These are phyloP conservation scores for Sarcoramphus papa DNA, from an alignment of 2,797 vertebrate species.

Conservation along the genomic window DNA sequence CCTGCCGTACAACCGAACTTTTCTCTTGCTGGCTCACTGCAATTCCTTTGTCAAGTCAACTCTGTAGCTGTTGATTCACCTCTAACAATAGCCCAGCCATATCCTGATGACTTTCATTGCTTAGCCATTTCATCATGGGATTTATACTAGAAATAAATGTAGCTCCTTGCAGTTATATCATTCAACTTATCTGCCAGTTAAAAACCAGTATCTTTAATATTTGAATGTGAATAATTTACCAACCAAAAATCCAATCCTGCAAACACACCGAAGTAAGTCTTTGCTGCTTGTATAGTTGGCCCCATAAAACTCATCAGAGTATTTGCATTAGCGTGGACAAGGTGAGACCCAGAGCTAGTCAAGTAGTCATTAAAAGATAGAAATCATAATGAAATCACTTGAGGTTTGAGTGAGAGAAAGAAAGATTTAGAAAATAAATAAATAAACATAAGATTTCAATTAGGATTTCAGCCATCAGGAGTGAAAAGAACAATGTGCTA, in stretches of 20 bases:
- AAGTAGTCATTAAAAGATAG: slow-evolving; percentile 30
- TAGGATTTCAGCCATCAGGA: slow-evolving; percentile 26
- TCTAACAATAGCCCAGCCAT: not conserved
- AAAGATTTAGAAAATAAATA: slow-evolving; percentile 45
- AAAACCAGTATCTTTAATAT: not conserved
- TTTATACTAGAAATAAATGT: not conserved
- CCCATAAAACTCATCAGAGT: not conserved
- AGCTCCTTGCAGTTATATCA: not conserved
- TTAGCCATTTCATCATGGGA: not conserved
- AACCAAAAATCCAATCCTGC: not conserved
- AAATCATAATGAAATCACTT: slow-evolving; percentile 40
- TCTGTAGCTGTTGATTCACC: not conserved
- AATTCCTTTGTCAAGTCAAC: not conserved
- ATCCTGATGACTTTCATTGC: not conserved
- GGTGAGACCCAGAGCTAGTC: not conserved
- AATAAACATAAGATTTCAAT: slow-evolving; percentile 29
- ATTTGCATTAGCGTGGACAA: not conserved
- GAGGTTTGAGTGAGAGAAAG: slow-evolving; percentile 22
- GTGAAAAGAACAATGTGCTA: not conserved
- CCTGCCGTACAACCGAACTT: not conserved
- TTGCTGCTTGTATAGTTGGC: not conserved
- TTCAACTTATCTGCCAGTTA: not conserved
- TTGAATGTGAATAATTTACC: not conserved
- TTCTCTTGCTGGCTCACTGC: not conserved
- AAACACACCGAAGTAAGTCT: not conserved